Evolutionary conservation across 2,888 invertebrate genomes (phyloP).

Genomic region (Epinotia bilunana): DNA sequence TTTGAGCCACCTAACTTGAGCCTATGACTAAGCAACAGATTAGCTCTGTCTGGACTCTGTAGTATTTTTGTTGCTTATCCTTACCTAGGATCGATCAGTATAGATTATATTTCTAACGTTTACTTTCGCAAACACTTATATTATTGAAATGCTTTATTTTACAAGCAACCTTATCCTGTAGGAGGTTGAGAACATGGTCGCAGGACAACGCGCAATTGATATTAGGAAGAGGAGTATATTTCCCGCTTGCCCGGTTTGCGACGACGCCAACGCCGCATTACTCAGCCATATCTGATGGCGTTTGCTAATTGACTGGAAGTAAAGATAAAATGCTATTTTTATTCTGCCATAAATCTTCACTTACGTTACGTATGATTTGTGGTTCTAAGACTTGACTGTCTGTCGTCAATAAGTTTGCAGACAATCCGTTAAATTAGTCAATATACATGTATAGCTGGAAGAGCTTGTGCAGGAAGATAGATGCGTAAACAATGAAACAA

Average conservation of each 20-base stretch:
- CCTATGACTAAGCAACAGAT: constrained; percentile 7
- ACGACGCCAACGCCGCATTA: constrained; percentile 62
- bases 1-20: not conserved
- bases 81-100: constrained; percentile 19
- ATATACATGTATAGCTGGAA: not conserved
- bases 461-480: not conserved
- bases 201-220: not conserved
- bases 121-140: not conserved
- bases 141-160: not conserved
- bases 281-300: constrained; percentile 79
- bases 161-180: not conserved
- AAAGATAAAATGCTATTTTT: constrained; percentile 78
- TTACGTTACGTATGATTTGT: constrained; percentile 53
- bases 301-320: constrained; percentile 83
- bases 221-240: constrained; percentile 30
- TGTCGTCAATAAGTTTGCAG: constrained; percentile 38
- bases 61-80: constrained; percentile 22
- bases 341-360: constrained; percentile 67
- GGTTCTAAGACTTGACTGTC: constrained; percentile 47
- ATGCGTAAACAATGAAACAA: constrained; percentile 52
- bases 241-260: constrained; percentile 25
- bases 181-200: not conserved
- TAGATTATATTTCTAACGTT: not conserved
- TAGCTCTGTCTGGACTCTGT: constrained; percentile 1
- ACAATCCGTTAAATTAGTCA: constrained; percentile 23